These are phyloP conservation scores for Gibbula magus DNA, from an alignment of 2,888 invertebrate genomes.

Conservation along the genomic window DNA sequence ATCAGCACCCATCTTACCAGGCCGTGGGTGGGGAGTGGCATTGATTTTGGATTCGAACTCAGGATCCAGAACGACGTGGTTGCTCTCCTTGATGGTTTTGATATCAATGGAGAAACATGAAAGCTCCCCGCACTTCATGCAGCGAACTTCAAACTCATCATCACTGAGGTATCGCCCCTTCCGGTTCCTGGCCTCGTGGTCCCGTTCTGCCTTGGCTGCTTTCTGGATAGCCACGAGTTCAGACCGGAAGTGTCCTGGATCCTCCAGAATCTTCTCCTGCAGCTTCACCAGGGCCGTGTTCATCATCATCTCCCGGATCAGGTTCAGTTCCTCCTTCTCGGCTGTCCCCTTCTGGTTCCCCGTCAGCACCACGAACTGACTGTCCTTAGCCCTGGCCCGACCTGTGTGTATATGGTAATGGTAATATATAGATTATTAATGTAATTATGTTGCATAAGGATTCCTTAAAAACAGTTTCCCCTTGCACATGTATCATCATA, in stretches of 20 bases:
- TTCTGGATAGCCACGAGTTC: slow-evolving; percentile 48
- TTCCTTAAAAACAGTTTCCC: too few relatives aligned
- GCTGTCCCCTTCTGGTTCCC: slow-evolving; percentile 55
- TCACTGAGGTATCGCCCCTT: slow-evolving; percentile 27
- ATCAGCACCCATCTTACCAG: slow-evolving; percentile 38
- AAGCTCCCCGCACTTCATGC: slow-evolving; percentile 60
- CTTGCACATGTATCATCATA: too few relatives aligned
- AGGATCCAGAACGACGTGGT: slow-evolving; percentile 60
- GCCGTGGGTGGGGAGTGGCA: slow-evolving; percentile 32
- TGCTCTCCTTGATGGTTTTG: slow-evolving; percentile 55
- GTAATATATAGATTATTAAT: background rate
- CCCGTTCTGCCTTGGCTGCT: slow-evolving; percentile 50
- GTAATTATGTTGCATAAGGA: too few relatives aligned
- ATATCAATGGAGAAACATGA: slow-evolving; percentile 62
- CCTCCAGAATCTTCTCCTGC: slow-evolving; percentile 37
- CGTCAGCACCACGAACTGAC: slow-evolving; percentile 65
- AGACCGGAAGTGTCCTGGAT: slow-evolving; percentile 39
- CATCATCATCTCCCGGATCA: slow-evolving; percentile 71
- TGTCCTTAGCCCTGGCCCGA: slow-evolving; percentile 67
- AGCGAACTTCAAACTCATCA: slow-evolving; percentile 60
- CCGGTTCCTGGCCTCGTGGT: slow-evolving; percentile 39
- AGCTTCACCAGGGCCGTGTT: slow-evolving; percentile 58
- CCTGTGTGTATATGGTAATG: slow-evolving; percentile 53
- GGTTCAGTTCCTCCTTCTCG: slow-evolving; percentile 68
- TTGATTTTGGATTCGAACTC: slow-evolving; percentile 43